These are phyloP conservation scores for Polydesmus complanatus DNA, from an alignment of 2,888 invertebrate species.

Conservation along the genomic window DNA sequence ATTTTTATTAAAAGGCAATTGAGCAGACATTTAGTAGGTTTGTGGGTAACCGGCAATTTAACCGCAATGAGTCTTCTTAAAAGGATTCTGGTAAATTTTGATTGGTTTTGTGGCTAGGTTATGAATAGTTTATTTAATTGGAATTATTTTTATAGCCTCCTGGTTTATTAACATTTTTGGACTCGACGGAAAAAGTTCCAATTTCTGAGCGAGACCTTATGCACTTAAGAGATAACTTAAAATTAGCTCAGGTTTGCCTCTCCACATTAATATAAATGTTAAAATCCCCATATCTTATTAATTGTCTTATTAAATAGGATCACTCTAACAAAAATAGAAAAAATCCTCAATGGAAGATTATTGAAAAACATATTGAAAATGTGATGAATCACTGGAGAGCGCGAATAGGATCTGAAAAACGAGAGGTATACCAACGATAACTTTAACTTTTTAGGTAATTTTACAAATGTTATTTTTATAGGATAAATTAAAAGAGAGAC, in stretches of 20 bases:
- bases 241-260: constrained; percentile 55
- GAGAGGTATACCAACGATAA: constrained; percentile 18
- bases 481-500: constrained; percentile 54
- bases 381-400: constrained; percentile 60
- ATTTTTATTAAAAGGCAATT: constrained; percentile 51
- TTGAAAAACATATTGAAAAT: constrained; percentile 31
- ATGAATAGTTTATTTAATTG: neutral
- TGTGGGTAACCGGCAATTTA: constrained; percentile 92
- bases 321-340: constrained; percentile 51
- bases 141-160: constrained; percentile 53
- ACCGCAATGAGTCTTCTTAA: constrained; percentile 73
- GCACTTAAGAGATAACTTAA: constrained; percentile 69
- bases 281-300: neutral
- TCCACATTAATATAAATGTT: neutral
- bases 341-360: constrained; percentile 56
- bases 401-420: constrained; percentile 41
- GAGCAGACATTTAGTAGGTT: constrained; percentile 80
- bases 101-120: neutral
- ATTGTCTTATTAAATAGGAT: constrained; percentile 33
- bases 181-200: constrained; percentile 72
- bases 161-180: constrained; percentile 76
- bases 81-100: constrained; percentile 61
- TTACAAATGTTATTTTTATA: constrained; percentile 13
- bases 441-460: neutral
- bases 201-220: constrained; percentile 40